Evolutionary conservation across 2,113 vertebrate genomes (phyloP).

Genomic region (Ochotona princeps): DNA sequence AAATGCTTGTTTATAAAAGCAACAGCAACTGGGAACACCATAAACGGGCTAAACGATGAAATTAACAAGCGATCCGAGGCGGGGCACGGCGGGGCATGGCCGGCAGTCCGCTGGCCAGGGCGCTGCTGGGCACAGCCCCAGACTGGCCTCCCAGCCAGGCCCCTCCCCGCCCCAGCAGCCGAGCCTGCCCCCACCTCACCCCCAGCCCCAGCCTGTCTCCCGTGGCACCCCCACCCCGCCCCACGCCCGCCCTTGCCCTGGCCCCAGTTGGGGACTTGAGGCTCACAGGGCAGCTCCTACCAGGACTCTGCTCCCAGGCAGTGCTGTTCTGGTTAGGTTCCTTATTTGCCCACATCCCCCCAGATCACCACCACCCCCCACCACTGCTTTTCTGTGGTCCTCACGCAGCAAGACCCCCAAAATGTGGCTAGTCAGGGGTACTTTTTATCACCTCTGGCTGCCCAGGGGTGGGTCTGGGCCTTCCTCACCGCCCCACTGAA

Average conservation of each 20-base stretch:
- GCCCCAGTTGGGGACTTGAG: neutral
- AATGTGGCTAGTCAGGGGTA: neutral
- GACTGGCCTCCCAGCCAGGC: slow-evolving; percentile 74
- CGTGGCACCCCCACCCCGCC: neutral
- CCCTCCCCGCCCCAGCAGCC: slow-evolving; percentile 66
- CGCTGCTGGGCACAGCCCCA: slow-evolving; percentile 76
- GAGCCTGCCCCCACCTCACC: slow-evolving; percentile 70
- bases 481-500: slow-evolving; percentile 66
- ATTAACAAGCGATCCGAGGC: slow-evolving; percentile 92
- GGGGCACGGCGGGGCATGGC: slow-evolving; percentile 82
- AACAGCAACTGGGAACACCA: slow-evolving; percentile 95
- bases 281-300: neutral
- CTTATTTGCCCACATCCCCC: neutral
- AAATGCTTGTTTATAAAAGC: slow-evolving; percentile 98
- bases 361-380: neutral
- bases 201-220: neutral
- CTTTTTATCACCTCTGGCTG: neutral
- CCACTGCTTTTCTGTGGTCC: neutral
- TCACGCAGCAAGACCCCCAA: neutral
- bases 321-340: neutral
- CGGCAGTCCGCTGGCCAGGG: slow-evolving; percentile 17
- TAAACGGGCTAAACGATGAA: slow-evolving; percentile 95
- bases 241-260: fast-evolving
- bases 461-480: neutral
- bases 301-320: neutral